Conservation (phyloP, 1,140 invertebrate genomes). For the Agrilus planipennis region DNA sequence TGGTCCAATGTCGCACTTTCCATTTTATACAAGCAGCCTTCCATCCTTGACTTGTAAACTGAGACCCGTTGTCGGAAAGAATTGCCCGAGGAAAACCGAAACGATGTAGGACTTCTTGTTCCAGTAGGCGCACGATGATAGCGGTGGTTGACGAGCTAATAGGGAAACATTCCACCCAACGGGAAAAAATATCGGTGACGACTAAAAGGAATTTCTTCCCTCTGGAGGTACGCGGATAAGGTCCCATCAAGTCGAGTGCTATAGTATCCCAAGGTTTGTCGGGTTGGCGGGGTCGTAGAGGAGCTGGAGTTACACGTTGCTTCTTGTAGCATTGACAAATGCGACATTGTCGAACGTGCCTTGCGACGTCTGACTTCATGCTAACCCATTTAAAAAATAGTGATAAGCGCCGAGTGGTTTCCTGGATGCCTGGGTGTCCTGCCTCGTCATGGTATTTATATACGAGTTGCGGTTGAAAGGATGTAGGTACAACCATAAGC, state of each 20-base stretch:
- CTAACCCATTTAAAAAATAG: no score
- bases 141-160: not conserved
- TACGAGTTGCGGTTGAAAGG: no score
- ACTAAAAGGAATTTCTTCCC: conserved; percentile 6
- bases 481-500: no score
- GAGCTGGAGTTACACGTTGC: conserved; percentile 1
- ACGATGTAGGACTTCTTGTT: not conserved
- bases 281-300: not conserved
- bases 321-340: not conserved
- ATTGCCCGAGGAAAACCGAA: not conserved
- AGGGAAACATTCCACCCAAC: conserved; percentile 5
- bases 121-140: not conserved
- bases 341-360: conserved; percentile 3
- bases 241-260: conserved; percentile 4
- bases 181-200: conserved; percentile 4
- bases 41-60: not conserved
- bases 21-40: not conserved
- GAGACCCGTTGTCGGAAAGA: not conserved
- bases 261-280: conserved; percentile 6
- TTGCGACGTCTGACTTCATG: not conserved
- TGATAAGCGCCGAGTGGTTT: no score
- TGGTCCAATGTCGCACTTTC: not conserved
- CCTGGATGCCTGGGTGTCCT: no score
- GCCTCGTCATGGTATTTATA: no score
- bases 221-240: not conserved